Conservation (phyloP, 2,113 vertebrate species). For the Phyllostomus discolor region DNA sequence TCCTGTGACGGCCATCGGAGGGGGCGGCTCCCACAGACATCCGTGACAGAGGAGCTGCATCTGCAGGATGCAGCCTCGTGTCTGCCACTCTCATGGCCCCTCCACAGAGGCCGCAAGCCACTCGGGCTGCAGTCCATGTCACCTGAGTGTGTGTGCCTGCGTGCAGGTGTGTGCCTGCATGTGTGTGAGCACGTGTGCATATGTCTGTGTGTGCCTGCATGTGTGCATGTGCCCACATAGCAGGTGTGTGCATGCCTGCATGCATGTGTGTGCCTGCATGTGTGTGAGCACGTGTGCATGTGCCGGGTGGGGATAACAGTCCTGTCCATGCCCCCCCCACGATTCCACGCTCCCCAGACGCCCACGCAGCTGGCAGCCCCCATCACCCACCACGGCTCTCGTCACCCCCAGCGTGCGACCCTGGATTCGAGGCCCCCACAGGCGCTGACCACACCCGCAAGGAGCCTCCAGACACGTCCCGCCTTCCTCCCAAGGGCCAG, state of each 20-base stretch:
- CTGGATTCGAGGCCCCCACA: fast-evolving
- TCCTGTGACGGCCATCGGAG: background rate
- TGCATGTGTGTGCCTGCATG: too few species aligned
- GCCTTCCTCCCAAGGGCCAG: background rate
- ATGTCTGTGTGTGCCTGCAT: too few species aligned
- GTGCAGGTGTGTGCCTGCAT: too few species aligned
- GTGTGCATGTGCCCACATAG: fast-evolving
- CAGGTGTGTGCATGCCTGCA: too few species aligned
- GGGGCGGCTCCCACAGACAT: background rate
- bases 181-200: too few species aligned
- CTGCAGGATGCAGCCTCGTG: background rate
- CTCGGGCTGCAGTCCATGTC: fast-evolving
- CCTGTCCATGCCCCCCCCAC: too few species aligned
- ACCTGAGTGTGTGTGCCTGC: fast-evolving
- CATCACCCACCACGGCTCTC: background rate
- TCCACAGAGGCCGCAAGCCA: background rate
- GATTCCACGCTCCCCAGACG: background rate
- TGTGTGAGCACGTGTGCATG: too few species aligned
- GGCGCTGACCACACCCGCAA: background rate
- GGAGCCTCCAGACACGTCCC: background rate
- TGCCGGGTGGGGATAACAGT: too few species aligned
- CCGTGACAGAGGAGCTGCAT: background rate
- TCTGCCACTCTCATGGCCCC: background rate
- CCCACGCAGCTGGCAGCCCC: too few species aligned
- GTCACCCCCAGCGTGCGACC: fast-evolving